Evolutionary conservation across 2,113 vertebrate genomes (phyloP).

Genomic region (Callithrix jacchus): DNA sequence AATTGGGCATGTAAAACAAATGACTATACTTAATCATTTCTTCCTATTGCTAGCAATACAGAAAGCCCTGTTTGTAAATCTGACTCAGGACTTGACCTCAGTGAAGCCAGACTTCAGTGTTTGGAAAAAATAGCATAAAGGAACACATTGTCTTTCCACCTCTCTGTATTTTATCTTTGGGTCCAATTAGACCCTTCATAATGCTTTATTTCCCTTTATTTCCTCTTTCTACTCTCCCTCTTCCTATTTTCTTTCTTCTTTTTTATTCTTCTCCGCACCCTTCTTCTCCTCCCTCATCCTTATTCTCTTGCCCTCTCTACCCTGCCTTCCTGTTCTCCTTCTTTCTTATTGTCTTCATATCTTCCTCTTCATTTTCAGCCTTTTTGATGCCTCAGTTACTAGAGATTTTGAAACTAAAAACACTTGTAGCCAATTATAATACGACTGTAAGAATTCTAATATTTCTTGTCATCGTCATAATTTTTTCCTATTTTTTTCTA

Average conservation of each 20-base stretch:
- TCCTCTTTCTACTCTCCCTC: fast-evolving
- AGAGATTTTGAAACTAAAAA: not conserved
- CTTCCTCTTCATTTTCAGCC: not conserved
- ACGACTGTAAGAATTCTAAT: not conserved
- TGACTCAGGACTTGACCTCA: not conserved
- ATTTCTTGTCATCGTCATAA: not conserved
- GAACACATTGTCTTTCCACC: not conserved
- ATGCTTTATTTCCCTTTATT: not conserved
- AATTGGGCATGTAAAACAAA: not conserved
- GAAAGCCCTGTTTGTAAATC: not conserved
- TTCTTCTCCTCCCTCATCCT: not conserved
- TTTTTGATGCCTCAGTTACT: not conserved
- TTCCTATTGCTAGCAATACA: not conserved
- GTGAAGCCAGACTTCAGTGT: not conserved
- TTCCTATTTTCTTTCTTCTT: not conserved
- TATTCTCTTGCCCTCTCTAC: fast-evolving
- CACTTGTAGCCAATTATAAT: not conserved
- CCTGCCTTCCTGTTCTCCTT: not conserved
- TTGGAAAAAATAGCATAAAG: not conserved
- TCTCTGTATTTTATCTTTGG: not conserved
- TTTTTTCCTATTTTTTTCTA: not conserved
- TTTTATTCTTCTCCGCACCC: not conserved
- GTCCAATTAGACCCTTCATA: not conserved
- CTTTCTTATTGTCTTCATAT: not conserved
- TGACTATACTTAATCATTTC: no score